These are phyloP conservation scores for Chirona hameri DNA, from an alignment of 2,888 invertebrate genomes.

Conservation along the genomic window DNA sequence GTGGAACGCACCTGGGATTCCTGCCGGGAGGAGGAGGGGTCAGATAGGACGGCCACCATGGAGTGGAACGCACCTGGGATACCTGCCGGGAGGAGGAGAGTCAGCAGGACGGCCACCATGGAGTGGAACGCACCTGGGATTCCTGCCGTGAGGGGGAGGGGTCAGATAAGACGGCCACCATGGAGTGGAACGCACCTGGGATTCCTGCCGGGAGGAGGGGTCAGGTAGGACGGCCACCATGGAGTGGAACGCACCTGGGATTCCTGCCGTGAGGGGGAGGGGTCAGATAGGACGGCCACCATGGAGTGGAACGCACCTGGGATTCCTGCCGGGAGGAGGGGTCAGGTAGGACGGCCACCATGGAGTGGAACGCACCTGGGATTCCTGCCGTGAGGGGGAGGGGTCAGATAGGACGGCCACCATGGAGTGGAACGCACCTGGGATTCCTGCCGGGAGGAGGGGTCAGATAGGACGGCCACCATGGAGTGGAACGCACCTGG, in stretches of 20 bases:
- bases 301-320: slow-evolving; percentile 38
- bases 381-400: slow-evolving; percentile 32
- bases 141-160: slow-evolving; percentile 33
- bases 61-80: slow-evolving; percentile 37
- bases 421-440: slow-evolving; percentile 39
- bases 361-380: slow-evolving; percentile 38
- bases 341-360: slow-evolving; percentile 47
- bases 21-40: slow-evolving; percentile 31
- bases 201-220: slow-evolving; percentile 32
- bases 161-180: slow-evolving; percentile 50
- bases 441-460: slow-evolving; percentile 32
- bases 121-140: slow-evolving; percentile 37
- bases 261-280: slow-evolving; percentile 32
- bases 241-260: slow-evolving; percentile 37
- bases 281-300: slow-evolving; percentile 51
- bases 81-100: slow-evolving; percentile 36
- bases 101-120: slow-evolving; percentile 51
- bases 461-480: slow-evolving; percentile 51
- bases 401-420: slow-evolving; percentile 51
- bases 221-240: slow-evolving; percentile 47
- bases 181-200: slow-evolving; percentile 38
- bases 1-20: slow-evolving; percentile 37
- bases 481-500: slow-evolving; percentile 38
- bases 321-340: slow-evolving; percentile 32
- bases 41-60: slow-evolving; percentile 49